Conservation (phyloP, 2,888 invertebrate genomes). For the Spatulosminthurus flaviceps region DNA sequence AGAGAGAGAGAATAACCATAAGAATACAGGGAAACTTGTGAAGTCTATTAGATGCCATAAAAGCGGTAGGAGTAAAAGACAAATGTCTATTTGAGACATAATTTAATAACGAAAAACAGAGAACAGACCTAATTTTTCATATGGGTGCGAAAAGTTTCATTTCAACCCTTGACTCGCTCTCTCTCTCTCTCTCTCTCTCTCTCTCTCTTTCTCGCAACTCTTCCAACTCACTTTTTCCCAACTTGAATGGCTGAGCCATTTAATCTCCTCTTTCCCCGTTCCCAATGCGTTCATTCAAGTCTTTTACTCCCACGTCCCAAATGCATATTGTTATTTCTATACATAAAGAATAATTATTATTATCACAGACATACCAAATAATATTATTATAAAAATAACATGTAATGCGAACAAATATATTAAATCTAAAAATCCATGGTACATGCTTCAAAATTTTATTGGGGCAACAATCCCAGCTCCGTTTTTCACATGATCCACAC, state of each 20-base stretch:
- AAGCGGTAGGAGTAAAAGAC: conserved; percentile 57
- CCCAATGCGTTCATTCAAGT: no score
- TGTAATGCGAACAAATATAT: no score
- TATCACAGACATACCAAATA: no score
- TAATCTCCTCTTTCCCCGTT: neutral
- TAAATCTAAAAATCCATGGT: no score
- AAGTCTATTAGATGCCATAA: conserved; percentile 59
- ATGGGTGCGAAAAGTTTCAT: conserved; percentile 49
- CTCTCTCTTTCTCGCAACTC: neutral
- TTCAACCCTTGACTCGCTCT: conserved; percentile 22
- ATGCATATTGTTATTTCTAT: no score
- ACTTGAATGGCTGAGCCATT: neutral
- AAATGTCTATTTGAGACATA: conserved; percentile 55
- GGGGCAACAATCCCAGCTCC: no score
- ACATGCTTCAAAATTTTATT: no score
- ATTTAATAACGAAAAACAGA: conserved; percentile 55
- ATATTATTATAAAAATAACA: no score
- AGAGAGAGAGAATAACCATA: conserved; percentile 45
- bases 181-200: conserved; percentile 11
- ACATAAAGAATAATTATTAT: no score
- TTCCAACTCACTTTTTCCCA: conserved; percentile 4
- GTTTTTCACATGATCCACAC: no score
- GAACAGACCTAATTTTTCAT: conserved; percentile 52
- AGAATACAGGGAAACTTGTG: conserved; percentile 55
- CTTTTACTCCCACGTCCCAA: no score